Evolutionary conservation across 53 echinoderm and acorn worm genomes (phyloP), one percentile per base, ranked within the genome.

Genomic region (Paelopatides confundens): DNA sequence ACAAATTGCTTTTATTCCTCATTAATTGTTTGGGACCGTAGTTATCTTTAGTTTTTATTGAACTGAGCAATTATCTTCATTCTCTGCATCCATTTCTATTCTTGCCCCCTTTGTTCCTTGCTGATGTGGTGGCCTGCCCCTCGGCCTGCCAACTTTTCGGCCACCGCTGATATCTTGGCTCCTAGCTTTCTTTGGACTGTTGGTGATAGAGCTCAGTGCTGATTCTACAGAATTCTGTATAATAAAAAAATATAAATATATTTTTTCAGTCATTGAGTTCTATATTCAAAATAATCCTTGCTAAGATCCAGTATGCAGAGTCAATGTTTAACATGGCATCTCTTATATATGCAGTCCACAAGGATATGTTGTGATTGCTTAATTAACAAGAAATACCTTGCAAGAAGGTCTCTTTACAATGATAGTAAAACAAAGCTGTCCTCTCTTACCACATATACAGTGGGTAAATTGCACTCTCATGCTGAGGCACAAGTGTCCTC

Each of bases 141-240:
- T 27, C 18, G 53, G 53, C 28, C 81, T 58, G 30, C 53, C 35
- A 26, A 17, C 12, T 31, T 34, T 81, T 7, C n/a, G 24, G 9
- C 28, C 5, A 2, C 24, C 47, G 7, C 32, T 67, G 23, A n/a
- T 31, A 0, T 88, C 49, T 29, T 81, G 81, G 2, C 48, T 33
- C 6, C 64, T 43, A 17, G 28, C 9, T 39, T 43, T 50, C 38
- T 54, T 88, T 54, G 74, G 63, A 32, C 58, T 87, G 87, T 78
- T 65, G 27, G 62, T 88, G 15, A 63, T 63, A 11, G 66, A 47
- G 50, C 65, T 88, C 43, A 81, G 26, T 24, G 36, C 78, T 39
- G 79, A 51, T 74, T 74, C 74, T 9, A 52, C 50, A 15, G 78
- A 52, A 32, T 24, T 31, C 81, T 81, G 81, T 54, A 48, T 23